These are phyloP conservation scores for Cheirogaleus major DNA, from an alignment of 2,797 vertebrate genomes.

Conservation along the genomic window DNA sequence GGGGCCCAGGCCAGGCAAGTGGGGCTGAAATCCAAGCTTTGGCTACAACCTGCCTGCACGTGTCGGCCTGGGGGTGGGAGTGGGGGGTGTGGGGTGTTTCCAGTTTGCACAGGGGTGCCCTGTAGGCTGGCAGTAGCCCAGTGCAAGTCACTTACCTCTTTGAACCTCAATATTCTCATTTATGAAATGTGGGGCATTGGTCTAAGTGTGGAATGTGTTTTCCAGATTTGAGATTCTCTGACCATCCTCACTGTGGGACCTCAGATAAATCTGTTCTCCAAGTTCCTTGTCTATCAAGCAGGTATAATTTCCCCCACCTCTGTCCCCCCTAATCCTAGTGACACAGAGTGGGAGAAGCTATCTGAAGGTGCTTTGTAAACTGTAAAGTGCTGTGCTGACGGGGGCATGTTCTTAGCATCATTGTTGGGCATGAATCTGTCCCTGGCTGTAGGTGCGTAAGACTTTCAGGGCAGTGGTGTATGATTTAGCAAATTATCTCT, in stretches of 20 bases:
- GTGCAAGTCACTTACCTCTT: not conserved
- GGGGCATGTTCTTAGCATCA: not conserved
- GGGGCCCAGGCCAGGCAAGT: not conserved
- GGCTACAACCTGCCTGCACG: too few relatives aligned
- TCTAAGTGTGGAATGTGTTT: rapidly evolving
- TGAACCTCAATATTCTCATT: not conserved
- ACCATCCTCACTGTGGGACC: rapidly evolving
- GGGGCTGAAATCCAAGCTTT: not conserved
- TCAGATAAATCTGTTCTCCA: not conserved
- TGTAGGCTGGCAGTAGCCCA: rapidly evolving
- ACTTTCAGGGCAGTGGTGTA: conserved; percentile 51
- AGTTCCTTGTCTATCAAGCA: rapidly evolving
- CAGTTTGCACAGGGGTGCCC: not conserved
- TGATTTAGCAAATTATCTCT: conserved; percentile 74
- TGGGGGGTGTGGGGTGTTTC: rapidly evolving
- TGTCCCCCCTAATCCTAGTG: rapidly evolving
- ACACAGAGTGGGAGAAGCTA: not conserved
- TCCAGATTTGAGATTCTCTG: not conserved
- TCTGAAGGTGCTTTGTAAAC: not conserved
- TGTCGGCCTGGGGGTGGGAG: rapidly evolving
- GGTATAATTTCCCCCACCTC: too few relatives aligned
- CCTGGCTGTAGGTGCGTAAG: conserved; percentile 48
- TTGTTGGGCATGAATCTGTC: not conserved
- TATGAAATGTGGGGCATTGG: not conserved
- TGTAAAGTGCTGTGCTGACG: rapidly evolving